These are phyloP conservation scores for Papilio aristodemus DNA, from an alignment of 1,140 invertebrate species.

Conservation along the genomic window DNA sequence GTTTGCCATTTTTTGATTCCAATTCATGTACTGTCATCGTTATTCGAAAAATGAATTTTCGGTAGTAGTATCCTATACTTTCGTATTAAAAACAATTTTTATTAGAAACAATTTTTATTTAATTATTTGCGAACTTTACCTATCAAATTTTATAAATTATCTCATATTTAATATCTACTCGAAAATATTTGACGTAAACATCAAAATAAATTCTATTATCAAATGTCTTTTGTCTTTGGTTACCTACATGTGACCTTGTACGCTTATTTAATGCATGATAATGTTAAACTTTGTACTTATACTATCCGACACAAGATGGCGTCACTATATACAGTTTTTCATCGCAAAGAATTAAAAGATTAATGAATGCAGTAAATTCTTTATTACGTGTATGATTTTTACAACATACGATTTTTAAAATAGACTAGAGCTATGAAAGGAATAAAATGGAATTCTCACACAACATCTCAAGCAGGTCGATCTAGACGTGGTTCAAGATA, in stretches of 20 bases:
- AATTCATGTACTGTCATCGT: not conserved
- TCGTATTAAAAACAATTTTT: no score
- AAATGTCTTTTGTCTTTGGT: constrained; percentile 48
- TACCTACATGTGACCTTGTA: constrained; percentile 36
- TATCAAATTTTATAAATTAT: not conserved
- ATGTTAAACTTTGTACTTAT: constrained; percentile 20
- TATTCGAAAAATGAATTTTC: constrained; percentile 17
- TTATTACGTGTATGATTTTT: no score
- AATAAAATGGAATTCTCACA: no score
- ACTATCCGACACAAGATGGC: constrained; percentile 43
- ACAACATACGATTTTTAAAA: no score
- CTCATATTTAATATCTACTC: not conserved
- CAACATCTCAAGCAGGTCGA: no score
- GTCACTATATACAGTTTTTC: not conserved
- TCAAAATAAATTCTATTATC: constrained; percentile 27
- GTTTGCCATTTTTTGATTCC: constrained; percentile 54
- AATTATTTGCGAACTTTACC: not conserved
- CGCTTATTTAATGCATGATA: constrained; percentile 31
- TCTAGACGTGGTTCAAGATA: no score
- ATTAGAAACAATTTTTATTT: no score
- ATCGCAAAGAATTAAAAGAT: not conserved
- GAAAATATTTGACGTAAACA: constrained; percentile 14
- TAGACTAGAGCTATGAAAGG: no score
- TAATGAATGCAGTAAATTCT: no score
- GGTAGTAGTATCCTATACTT: constrained; percentile 1